Evolutionary conservation across 1,140 invertebrate genomes (phyloP), one percentile per base, ranked within the genome.

Genomic region (Philopotamus ludificatus): DNA sequence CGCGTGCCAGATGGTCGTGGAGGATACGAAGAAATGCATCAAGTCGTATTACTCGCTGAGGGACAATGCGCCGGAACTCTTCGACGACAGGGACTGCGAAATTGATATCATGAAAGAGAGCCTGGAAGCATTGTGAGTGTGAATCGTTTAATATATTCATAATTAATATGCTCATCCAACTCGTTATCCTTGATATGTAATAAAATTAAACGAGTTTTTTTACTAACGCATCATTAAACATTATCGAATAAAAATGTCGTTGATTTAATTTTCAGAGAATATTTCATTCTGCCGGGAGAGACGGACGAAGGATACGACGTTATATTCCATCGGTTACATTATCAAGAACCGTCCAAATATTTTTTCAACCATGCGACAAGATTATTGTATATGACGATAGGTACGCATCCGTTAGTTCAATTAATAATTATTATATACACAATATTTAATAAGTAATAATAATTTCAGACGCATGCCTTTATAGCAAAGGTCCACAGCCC

Each of bases 361-460:
- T 73, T 82, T 68, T 78, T 87, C 26, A 81, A 84, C 57, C 74
- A 83, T 23, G 79, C 79, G 7, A 79, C 83, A 67, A 87, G 85
- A 72, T 68, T 87, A n/a, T 74, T 86, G 21, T 79, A 81, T 63
- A 88, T 88, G 86, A 79, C 83, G 2, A 73, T 86, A 10, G 85
- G 83, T 77, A 45, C 22, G 42, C 18, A n/a, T 42, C 10, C 16
- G 34, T 21, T 28, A 23, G 12, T 53, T 53, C 20, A 16, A 21
- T 53, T 53, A 9, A 53, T 53, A n/a, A 8, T 23, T 21, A 26
- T 26, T 53, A 41, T 58, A 4, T 58, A 58, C 9, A 20, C 20
- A 4, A 45, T n/a, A 3, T 21, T n/a, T n/a, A n/a, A n/a, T n/a
- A n/a, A n/a, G n/a, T n/a, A n/a, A n/a, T 51, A 25, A 66, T 66